These are phyloP conservation scores for Drosophila aff. DNA, from an alignment of 1,140 invertebrate genomes.

Conservation along the genomic window DNA sequence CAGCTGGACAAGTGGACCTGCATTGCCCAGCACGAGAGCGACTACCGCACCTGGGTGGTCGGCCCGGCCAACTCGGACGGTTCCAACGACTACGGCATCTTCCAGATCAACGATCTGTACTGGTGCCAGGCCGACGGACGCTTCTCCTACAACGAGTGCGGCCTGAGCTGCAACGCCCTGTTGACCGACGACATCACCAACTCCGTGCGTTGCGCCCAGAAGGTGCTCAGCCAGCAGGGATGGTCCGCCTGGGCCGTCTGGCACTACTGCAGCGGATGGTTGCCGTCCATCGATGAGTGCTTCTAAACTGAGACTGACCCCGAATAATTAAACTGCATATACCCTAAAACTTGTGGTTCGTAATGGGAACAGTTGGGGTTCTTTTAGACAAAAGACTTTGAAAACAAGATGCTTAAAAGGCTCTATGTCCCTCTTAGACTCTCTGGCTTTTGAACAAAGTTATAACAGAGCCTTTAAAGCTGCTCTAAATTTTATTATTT, in stretches of 20 bases:
- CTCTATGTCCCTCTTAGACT: no score
- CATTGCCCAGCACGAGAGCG: slow-evolving; percentile 73
- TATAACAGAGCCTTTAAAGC: neutral
- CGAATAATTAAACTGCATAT: slow-evolving; percentile 23
- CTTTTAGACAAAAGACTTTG: neutral
- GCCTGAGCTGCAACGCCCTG: slow-evolving; percentile 62
- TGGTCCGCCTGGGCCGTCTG: slow-evolving; percentile 76
- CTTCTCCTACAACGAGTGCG: slow-evolving; percentile 72
- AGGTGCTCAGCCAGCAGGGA: slow-evolving; percentile 69
- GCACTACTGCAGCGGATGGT: slow-evolving; percentile 63
- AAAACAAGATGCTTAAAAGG: no score
- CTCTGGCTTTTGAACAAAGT: neutral
- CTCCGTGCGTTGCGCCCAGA: slow-evolving; percentile 74
- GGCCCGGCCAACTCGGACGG: slow-evolving; percentile 72
- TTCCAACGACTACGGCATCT: slow-evolving; percentile 78
- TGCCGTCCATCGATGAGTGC: slow-evolving; percentile 68
- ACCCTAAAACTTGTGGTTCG: neutral
- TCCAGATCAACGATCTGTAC: slow-evolving; percentile 80
- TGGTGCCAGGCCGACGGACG: slow-evolving; percentile 75
- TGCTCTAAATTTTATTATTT: no score
- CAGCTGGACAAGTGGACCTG: slow-evolving; percentile 68
- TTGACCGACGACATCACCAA: slow-evolving; percentile 68
- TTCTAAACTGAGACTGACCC: slow-evolving; percentile 52
- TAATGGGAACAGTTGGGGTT: neutral
- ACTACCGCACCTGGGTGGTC: slow-evolving; percentile 64